A percentile compares a stretch with the other conserved stretches of the same genome.
phyloP scores from a whole-genome alignment of 1,140 invertebrate genomes.

The Steinernema khuongi region DNA sequence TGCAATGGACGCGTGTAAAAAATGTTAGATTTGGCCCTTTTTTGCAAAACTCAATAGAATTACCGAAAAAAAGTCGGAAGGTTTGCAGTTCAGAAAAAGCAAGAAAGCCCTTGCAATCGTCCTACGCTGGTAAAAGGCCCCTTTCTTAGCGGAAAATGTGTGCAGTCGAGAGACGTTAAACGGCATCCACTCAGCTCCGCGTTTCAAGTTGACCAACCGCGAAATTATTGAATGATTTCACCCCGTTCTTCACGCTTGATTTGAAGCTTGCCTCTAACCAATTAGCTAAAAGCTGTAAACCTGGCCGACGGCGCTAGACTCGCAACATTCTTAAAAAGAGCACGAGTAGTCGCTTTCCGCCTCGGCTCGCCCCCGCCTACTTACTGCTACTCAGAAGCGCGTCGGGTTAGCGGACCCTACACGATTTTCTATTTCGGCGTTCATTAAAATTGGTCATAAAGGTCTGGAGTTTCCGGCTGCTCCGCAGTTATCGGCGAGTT shows the following conservation, averaged over 20 bases:
- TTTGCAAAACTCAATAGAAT: too few relatives aligned
- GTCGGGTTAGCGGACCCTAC: too few relatives aligned
- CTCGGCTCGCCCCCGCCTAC: not conserved
- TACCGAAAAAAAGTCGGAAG: too few relatives aligned
- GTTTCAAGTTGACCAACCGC: not conserved
- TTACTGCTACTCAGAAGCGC: not conserved
- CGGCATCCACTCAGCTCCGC: not conserved
- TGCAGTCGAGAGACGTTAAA: too few relatives aligned
- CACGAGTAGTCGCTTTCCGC: not conserved
- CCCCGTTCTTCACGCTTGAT: not conserved
- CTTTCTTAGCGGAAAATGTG: too few relatives aligned
- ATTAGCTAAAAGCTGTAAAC: slow-evolving; percentile 7
- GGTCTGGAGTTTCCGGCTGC: not conserved
- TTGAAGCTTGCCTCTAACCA: not conserved
- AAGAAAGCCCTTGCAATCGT: too few relatives aligned
- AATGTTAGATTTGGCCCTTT: too few relatives aligned
- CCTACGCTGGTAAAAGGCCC: too few relatives aligned
- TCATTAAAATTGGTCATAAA: not conserved
- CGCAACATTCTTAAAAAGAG: slow-evolving; percentile 3
- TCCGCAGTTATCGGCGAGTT: not conserved
- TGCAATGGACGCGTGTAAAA: too few relatives aligned
- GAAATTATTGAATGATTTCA: not conserved
- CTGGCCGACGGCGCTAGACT: not conserved
- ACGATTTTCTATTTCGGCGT: not conserved
- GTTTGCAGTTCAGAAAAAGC: too few relatives aligned